Base-by-base conservation (phyloP, 2,797 vertebrate species). In the Oreochromis grahami region DNA sequence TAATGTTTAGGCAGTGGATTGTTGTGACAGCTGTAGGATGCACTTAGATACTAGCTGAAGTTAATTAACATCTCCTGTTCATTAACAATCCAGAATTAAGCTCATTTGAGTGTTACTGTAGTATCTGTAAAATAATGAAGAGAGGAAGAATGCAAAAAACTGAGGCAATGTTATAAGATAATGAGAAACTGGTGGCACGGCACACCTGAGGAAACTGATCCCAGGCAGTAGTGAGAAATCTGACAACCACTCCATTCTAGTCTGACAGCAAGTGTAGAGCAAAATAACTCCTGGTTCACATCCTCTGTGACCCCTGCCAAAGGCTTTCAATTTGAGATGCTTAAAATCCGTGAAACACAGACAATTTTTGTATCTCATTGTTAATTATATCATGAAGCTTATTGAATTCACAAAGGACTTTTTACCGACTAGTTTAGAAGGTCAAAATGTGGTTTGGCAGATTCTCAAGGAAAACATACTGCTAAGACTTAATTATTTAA, bases 401-500 rank as follows among this genome's bases (percentile, higher is more conserved):
- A 36, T 12, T 63, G 32, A 70, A 48, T 48, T 29, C 8, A 11
- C 41, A 70, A 19, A 26, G 36, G 41, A 17, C 65, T 70, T 70
- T 43, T 70, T 26, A 45, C 2, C 3, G 65, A 48, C 29, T 55
- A 76, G 76, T 84, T 51, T 26, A 80, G 34, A 41, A 88, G 79
- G 76, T 77, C 52, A 68, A 21, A 14, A 5, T 21, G 55, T n/a
- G 38, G 34, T 77, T 80, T 84, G 70, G 84, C 80, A 29, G 60
- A 78, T 85, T 79, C 58, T 77, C 77, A 80, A 83, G 32, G 51
- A 38, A 53, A 79, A 78, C 78, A 65, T 82, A 29, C 34, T 79
- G 80, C 53, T 84, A 77, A 58, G 63, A 68, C 77, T 81, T 58
- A 34, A 48, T 82, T 36, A 85, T 85, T 90, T 80, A 81, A 81